Evolutionary conservation across 2,797 vertebrate species (phyloP).

Genomic region (Spatula clypeata): DNA sequence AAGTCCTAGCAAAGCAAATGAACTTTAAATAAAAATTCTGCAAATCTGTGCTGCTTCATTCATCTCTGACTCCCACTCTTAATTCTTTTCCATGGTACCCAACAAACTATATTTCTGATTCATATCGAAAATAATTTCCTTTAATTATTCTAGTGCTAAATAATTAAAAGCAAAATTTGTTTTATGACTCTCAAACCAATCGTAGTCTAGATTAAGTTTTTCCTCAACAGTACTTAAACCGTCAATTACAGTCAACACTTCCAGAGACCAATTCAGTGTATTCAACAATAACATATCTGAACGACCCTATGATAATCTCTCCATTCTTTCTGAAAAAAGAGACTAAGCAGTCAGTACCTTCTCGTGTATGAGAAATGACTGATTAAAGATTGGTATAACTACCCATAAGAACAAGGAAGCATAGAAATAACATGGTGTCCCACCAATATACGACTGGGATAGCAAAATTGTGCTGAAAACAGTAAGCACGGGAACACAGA

Average conservation of each 20-base stretch:
- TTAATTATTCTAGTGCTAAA: not conserved
- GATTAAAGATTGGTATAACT: not conserved
- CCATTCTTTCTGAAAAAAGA: not conserved
- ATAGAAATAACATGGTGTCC: not conserved
- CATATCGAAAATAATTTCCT: not conserved
- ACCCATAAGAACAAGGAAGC: not conserved
- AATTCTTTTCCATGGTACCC: not conserved
- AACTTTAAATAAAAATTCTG: not conserved
- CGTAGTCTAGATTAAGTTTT: not conserved
- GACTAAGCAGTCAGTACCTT: not conserved
- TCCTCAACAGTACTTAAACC: not conserved
- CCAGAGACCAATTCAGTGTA: not conserved
- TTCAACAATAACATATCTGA: not conserved
- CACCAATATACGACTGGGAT: not conserved
- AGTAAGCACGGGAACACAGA: not conserved
- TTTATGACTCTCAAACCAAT: not conserved
- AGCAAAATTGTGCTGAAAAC: not conserved
- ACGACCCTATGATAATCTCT: not conserved
- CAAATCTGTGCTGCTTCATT: not conserved
- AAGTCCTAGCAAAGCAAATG: fast-evolving
- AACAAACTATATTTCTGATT: not conserved
- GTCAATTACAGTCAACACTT: not conserved
- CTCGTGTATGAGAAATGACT: not conserved
- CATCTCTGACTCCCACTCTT: not conserved
- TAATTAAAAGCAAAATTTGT: not conserved